Conservation (phyloP, 1,140 invertebrate species). For the Drosophila arawakana region DNA sequence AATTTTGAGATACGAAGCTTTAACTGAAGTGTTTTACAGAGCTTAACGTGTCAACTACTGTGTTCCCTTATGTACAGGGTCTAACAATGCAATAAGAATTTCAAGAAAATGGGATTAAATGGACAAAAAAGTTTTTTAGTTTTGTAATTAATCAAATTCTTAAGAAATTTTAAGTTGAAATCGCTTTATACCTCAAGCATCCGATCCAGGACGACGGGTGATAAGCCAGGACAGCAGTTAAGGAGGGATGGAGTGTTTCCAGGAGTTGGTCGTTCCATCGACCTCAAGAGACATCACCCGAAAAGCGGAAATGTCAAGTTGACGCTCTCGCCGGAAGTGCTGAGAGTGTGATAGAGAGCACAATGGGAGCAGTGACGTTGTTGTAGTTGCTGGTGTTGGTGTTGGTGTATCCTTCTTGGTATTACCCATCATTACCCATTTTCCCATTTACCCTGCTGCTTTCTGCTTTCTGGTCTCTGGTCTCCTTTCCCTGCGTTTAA, state of each 20-base stretch:
- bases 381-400: not conserved
- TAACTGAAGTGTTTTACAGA: too few species aligned
- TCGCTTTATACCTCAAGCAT: not conserved
- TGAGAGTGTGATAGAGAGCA: constrained; percentile 74
- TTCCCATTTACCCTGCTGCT: constrained; percentile 5
- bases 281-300: constrained; percentile 34
- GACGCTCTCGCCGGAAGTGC: constrained; percentile 81
- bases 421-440: constrained; percentile 40
- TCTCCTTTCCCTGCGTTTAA: constrained; percentile 63
- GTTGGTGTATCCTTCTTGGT: constrained; percentile 62
- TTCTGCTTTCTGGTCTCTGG: not conserved
- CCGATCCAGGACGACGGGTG: constrained; percentile 14
- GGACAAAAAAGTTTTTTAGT: too few species aligned
- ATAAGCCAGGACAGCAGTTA: constrained; percentile 30
- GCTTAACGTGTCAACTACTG: too few species aligned
- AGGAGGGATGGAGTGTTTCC: not conserved
- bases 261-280: not conserved
- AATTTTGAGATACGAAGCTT: too few species aligned
- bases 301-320: constrained; percentile 83
- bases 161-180: not conserved
- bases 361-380: constrained; percentile 38
- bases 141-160: too few species aligned
- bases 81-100: too few species aligned
- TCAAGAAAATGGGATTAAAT: too few species aligned
- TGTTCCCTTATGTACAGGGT: too few species aligned